These are phyloP conservation scores for Procapra przewalskii DNA, from an alignment of 2,113 vertebrate genomes.

Conservation along the genomic window DNA sequence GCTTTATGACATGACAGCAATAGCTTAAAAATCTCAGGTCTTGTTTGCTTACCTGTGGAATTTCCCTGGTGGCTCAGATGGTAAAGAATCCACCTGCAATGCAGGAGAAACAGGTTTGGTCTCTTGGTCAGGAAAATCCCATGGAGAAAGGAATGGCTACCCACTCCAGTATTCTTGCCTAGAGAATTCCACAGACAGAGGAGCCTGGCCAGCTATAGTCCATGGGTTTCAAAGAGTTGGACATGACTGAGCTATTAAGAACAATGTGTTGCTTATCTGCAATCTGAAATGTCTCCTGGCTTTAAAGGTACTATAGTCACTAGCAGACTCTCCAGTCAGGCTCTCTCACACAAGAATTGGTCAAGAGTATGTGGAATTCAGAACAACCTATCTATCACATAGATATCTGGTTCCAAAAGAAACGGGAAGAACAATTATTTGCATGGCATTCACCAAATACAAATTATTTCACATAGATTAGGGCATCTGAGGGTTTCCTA, in stretches of 20 bases:
- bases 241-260: neutral
- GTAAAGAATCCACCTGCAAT: neutral
- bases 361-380: neutral
- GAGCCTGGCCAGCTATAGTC: neutral
- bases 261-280: neutral
- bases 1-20: neutral
- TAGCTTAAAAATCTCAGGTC: neutral
- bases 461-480: neutral
- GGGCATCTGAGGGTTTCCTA: neutral
- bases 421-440: neutral
- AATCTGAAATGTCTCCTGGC: neutral
- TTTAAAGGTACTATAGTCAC: neutral
- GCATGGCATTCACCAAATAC: neutral
- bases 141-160: neutral
- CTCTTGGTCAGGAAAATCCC: neutral
- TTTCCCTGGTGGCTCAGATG: neutral
- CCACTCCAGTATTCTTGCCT: neutral
- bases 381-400: neutral
- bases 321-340: neutral
- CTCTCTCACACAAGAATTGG: neutral
- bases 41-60: neutral
- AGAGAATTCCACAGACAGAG: neutral
- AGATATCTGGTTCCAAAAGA: neutral
- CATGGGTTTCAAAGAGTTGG: fast-evolving
- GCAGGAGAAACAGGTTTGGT: neutral